Percentiles rank a stretch among this genome's conserved stretches.
These are phyloP conservation scores for Centropyge bicolor DNA, from an alignment of 2,797 vertebrate genomes.

Conservation along the genomic window DNA sequence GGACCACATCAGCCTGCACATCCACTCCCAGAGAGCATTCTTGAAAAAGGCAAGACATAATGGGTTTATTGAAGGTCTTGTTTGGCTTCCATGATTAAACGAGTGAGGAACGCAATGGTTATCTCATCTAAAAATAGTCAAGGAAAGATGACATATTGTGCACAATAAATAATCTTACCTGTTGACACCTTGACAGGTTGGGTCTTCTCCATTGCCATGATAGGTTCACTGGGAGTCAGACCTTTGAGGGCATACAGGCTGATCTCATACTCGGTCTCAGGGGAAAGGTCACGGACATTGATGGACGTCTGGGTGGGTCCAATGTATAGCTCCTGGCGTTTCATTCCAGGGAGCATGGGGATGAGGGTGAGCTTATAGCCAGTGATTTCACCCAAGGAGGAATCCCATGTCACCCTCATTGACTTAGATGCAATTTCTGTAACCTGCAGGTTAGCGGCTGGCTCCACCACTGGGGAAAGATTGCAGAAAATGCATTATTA, in stretches of 20 bases:
- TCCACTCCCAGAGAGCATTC: slow-evolving; percentile 97
- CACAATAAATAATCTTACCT: slow-evolving; percentile 84
- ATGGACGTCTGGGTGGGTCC: slow-evolving; percentile 90
- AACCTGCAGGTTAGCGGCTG: slow-evolving; percentile 92
- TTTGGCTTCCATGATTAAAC: background rate
- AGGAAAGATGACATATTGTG: background rate
- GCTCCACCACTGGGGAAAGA: slow-evolving; percentile 89
- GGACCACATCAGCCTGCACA: slow-evolving; percentile 97
- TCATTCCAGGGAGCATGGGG: slow-evolving; percentile 92
- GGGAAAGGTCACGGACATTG: slow-evolving; percentile 94
- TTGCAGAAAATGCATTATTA: background rate
- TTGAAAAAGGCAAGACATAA: slow-evolving; percentile 79
- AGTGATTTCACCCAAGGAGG: slow-evolving; percentile 90
- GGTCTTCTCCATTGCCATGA: slow-evolving; percentile 93
- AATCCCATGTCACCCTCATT: slow-evolving; percentile 93
- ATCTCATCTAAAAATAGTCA: background rate
- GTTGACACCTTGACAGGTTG: slow-evolving; percentile 94
- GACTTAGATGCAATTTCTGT: slow-evolving; percentile 95
- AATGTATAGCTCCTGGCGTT: slow-evolving; percentile 92
- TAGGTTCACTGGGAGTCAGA: slow-evolving; percentile 91
- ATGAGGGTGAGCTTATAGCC: slow-evolving; percentile 94
- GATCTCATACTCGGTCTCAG: slow-evolving; percentile 97
- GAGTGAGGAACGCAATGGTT: background rate
- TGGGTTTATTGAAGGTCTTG: slow-evolving; percentile 22
- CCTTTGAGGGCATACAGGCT: slow-evolving; percentile 94